phyloP scores from a whole-genome alignment of 2,113 vertebrate species.

The Anser brachyrhynchus region DNA sequence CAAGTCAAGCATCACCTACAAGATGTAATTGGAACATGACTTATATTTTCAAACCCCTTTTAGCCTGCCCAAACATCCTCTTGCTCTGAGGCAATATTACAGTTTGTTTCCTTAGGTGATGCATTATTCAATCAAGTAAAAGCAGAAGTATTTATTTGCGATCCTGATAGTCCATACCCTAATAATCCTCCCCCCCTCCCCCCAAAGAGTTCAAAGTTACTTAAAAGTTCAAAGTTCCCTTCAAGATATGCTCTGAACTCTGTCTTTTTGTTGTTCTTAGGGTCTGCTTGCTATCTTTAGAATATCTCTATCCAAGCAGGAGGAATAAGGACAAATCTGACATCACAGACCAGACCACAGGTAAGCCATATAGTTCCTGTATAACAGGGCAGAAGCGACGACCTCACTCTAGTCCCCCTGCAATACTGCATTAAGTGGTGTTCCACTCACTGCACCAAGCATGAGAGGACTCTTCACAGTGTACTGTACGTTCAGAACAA shows the following conservation, averaged over 20 bases:
- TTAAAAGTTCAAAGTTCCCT: neutral
- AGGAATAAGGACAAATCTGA: neutral
- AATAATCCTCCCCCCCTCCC: neutral
- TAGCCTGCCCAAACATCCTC: neutral
- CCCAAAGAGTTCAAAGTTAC: neutral
- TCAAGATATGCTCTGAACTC: neutral
- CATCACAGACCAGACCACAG: neutral
- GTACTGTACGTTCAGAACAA: neutral
- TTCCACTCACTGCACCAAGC: neutral
- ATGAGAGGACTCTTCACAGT: neutral
- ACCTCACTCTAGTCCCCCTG: neutral
- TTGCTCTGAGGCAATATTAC: neutral
- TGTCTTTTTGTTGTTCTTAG: neutral
- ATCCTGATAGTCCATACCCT: neutral
- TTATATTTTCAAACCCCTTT: neutral
- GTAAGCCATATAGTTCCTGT: neutral
- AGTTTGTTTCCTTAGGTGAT: too few relatives aligned
- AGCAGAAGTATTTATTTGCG: neutral
- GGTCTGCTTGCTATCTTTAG: neutral
- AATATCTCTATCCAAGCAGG: neutral
- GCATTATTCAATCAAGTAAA: neutral
- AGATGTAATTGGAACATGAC: neutral
- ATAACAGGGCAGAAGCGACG: neutral
- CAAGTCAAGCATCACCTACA: neutral
- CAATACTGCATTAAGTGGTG: neutral